Evolutionary conservation across 1,140 invertebrate genomes (phyloP).

Genomic region (Platorchestia sp.): DNA sequence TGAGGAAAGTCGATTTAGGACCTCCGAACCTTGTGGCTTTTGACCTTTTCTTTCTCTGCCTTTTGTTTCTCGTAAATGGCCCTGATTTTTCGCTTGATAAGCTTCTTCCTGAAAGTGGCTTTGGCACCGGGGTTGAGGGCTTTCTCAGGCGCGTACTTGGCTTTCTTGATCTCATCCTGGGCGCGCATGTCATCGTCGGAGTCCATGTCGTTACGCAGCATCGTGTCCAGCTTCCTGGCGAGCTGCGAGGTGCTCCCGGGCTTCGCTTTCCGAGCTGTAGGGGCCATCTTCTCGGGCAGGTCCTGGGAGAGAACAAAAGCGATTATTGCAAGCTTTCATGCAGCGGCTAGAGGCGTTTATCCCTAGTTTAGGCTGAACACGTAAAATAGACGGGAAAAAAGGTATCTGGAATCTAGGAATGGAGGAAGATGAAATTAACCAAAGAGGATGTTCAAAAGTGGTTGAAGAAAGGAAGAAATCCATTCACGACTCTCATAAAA

Average conservation of each 20-base stretch:
- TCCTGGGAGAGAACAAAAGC: not conserved
- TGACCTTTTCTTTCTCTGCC: conserved; percentile 1
- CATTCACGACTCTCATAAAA: too few species aligned
- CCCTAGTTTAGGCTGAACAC: too few species aligned
- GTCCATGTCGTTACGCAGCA: conserved; percentile 44
- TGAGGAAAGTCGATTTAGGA: not conserved
- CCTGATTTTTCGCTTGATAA: conserved; percentile 35
- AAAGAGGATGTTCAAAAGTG: too few species aligned
- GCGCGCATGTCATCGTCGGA: conserved; percentile 41
- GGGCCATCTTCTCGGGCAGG: not conserved
- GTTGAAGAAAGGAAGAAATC: too few species aligned
- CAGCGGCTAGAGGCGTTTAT: too few species aligned
- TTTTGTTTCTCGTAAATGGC: conserved; percentile 46
- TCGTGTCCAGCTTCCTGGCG: conserved; percentile 24
- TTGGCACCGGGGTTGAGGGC: conserved; percentile 34
- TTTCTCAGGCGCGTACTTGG: conserved; percentile 37
- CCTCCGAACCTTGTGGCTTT: not conserved
- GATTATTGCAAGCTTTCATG: not conserved
- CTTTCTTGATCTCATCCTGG: conserved; percentile 26
- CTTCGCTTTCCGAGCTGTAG: not conserved
- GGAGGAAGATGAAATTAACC: too few species aligned
- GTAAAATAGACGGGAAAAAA: too few species aligned
- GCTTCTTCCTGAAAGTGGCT: conserved; percentile 36
- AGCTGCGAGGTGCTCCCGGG: not conserved
- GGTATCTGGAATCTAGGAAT: too few species aligned